These are phyloP conservation scores for Notospermus geniculatus DNA, from an alignment of 1,140 invertebrate species.

Conservation along the genomic window DNA sequence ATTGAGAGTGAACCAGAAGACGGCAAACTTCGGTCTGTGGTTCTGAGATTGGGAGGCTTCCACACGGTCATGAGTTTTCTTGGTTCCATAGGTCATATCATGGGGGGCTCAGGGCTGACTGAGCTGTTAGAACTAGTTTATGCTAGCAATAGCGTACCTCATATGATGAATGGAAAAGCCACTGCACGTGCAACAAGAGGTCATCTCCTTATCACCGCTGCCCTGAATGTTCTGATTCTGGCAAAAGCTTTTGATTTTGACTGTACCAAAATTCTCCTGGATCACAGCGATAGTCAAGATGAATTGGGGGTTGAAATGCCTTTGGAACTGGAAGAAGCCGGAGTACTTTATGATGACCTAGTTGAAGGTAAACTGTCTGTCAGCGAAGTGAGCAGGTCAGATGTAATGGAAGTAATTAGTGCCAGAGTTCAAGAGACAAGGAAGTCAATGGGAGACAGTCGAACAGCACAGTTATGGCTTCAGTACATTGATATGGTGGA, in stretches of 20 bases:
- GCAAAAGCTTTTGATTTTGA: too few relatives aligned
- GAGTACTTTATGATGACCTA: not conserved
- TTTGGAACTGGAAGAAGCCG: not conserved
- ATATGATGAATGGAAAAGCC: slow-evolving; percentile 52
- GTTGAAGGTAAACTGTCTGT: not conserved
- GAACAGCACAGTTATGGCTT: slow-evolving; percentile 27
- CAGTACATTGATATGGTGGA: slow-evolving; percentile 36
- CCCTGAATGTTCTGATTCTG: not conserved
- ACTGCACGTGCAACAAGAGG: slow-evolving; percentile 25
- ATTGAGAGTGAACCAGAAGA: too few relatives aligned
- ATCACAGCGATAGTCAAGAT: too few relatives aligned
- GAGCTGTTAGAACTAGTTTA: slow-evolving; percentile 28
- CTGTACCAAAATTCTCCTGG: too few relatives aligned
- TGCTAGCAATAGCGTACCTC: slow-evolving; percentile 34
- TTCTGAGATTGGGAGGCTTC: too few relatives aligned
- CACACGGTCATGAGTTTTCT: slow-evolving; percentile 30
- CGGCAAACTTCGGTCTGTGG: too few relatives aligned
- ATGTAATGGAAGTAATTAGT: too few relatives aligned
- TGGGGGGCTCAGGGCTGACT: slow-evolving; percentile 28
- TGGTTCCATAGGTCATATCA: slow-evolving; percentile 28
- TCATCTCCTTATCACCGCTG: not conserved
- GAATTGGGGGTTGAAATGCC: too few relatives aligned
- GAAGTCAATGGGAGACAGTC: too few relatives aligned
- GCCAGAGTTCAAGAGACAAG: too few relatives aligned
- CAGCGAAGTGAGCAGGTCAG: not conserved